Evolutionary conservation across 1,140 invertebrate species (phyloP).

Genomic region (Potamilus streckersoni): DNA sequence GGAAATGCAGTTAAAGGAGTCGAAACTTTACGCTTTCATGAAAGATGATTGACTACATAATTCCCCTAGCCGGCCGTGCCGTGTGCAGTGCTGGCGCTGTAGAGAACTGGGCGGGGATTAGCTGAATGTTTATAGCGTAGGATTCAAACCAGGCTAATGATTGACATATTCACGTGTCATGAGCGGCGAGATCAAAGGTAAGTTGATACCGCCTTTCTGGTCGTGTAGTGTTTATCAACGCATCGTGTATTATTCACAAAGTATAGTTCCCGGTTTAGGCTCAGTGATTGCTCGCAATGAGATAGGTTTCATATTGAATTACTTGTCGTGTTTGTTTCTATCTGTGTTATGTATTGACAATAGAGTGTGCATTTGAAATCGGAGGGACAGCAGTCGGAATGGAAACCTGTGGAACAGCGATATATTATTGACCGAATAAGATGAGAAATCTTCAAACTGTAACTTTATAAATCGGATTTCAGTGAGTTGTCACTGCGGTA

Average conservation of each 20-base stretch:
- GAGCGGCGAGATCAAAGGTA: slow-evolving; percentile 33
- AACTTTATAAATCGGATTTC: too few species aligned
- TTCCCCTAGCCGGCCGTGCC: too few species aligned
- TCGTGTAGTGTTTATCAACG: neutral
- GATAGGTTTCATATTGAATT: neutral
- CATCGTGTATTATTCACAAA: slow-evolving; percentile 1
- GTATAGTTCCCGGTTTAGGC: neutral
- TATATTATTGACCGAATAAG: neutral
- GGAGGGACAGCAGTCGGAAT: neutral
- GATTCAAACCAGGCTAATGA: slow-evolving; percentile 22
- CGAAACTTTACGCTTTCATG: too few species aligned
- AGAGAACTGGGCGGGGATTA: slow-evolving; percentile 7
- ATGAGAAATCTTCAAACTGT: neutral
- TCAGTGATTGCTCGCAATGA: neutral
- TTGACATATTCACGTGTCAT: slow-evolving; percentile 35
- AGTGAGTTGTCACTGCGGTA: too few species aligned
- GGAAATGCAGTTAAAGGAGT: too few species aligned
- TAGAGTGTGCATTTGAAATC: slow-evolving; percentile 3
- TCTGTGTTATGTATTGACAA: neutral
- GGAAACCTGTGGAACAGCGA: neutral
- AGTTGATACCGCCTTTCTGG: slow-evolving; percentile 34
- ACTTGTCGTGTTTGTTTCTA: neutral
- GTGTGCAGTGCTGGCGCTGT: too few species aligned
- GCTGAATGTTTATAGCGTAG: slow-evolving; percentile 14
- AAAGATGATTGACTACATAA: too few species aligned